Evolutionary conservation across 2,888 invertebrate species (phyloP).

Genomic region (Cosmorhoe ocellata): DNA sequence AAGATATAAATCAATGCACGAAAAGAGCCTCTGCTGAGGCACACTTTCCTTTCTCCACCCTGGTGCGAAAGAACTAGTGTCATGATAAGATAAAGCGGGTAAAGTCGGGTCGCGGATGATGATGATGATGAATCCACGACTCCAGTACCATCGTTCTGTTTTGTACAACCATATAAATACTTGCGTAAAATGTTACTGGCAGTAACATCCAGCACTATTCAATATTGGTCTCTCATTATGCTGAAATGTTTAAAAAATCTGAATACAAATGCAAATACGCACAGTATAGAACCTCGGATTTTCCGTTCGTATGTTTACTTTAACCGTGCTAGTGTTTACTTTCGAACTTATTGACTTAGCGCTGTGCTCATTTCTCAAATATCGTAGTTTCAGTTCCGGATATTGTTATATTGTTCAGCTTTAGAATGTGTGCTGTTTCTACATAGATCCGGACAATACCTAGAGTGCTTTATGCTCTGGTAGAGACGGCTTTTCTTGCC

Average conservation of each 20-base stretch:
- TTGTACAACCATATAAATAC: too few relatives aligned
- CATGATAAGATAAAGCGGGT: too few relatives aligned
- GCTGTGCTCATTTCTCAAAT: constrained; percentile 37
- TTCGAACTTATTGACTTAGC: constrained; percentile 42
- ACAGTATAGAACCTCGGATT: constrained; percentile 42
- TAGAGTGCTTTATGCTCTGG: neutral
- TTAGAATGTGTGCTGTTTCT: neutral
- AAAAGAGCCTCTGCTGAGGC: too few relatives aligned
- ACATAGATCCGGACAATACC: neutral
- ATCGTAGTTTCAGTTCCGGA: constrained; percentile 18
- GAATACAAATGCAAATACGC: constrained; percentile 37
- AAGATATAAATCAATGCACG: too few relatives aligned
- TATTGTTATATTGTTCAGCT: constrained; percentile 12
- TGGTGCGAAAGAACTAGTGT: too few relatives aligned
- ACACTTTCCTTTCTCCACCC: too few relatives aligned
- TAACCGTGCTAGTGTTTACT: constrained; percentile 39
- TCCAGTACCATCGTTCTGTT: too few relatives aligned
- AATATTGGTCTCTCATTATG: constrained; percentile 14
- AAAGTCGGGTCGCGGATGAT: too few relatives aligned
- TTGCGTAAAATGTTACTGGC: neutral
- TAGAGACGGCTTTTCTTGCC: neutral
- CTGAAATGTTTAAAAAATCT: constrained; percentile 28
- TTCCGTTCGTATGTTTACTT: constrained; percentile 39
- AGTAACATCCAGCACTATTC: neutral
- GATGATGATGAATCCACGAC: too few relatives aligned